Conservation (phyloP, 2,797 vertebrate genomes). For the Schizopygopsis malacanthus region DNA sequence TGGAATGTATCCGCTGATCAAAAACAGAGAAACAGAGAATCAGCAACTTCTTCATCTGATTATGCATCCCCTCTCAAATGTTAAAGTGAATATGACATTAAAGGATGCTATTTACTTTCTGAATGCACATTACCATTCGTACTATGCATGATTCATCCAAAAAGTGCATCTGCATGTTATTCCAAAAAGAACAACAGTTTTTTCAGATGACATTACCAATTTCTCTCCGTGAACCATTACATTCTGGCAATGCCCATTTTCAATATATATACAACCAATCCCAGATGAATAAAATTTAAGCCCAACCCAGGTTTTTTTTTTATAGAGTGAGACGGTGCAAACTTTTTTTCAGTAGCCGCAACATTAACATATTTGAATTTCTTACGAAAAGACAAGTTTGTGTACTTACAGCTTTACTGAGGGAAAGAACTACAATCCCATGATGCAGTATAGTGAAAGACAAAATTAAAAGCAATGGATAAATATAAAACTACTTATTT, state of each 20-base stretch:
- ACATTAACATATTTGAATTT: background rate
- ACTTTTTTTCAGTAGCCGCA: background rate
- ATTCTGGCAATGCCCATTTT: background rate
- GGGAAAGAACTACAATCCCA: background rate
- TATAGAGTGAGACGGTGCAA: background rate
- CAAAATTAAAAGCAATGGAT: background rate
- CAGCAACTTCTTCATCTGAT: background rate
- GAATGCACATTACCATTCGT: background rate
- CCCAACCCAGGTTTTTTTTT: too few species aligned
- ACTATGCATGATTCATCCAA: background rate
- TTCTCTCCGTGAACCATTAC: background rate
- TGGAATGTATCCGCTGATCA: constrained; percentile 59
- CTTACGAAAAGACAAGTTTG: background rate
- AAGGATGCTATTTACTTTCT: background rate
- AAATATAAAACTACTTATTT: background rate
- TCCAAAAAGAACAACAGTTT: background rate
- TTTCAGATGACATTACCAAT: background rate
- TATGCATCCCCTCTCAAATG: background rate
- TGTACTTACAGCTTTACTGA: background rate
- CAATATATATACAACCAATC: background rate
- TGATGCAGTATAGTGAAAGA: background rate
- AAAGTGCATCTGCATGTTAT: background rate
- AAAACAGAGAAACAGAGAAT: constrained; percentile 14
- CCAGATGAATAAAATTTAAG: background rate
- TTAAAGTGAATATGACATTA: background rate